phyloP scores from a whole-genome alignment of 2,888 invertebrate species.

The Trissolcus japonicus region DNA sequence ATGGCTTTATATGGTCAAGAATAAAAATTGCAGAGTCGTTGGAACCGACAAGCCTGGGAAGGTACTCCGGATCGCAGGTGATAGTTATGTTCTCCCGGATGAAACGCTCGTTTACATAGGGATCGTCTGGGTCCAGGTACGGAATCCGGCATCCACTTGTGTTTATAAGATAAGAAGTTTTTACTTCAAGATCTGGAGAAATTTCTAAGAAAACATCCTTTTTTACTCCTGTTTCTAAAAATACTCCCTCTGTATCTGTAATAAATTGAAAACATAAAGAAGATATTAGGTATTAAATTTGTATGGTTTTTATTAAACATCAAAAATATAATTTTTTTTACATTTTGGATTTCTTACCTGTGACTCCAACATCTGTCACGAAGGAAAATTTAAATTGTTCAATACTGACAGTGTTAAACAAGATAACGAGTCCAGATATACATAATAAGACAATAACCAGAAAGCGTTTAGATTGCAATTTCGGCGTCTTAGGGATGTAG shows the following conservation, averaged over 20 bases:
- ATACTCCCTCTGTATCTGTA: too few species aligned
- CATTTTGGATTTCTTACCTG: constrained; percentile 2
- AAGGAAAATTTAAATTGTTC: constrained; percentile 29
- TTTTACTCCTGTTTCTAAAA: too few species aligned
- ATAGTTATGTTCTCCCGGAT: constrained; percentile 77
- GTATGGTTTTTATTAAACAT: not conserved
- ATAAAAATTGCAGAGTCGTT: constrained; percentile 81
- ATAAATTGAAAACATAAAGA: too few species aligned
- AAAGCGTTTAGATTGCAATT: constrained; percentile 22
- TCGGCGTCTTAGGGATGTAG: constrained; percentile 2
- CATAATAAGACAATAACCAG: constrained; percentile 25
- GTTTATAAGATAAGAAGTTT: constrained; percentile 78
- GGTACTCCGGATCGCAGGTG: constrained; percentile 78
- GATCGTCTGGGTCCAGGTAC: constrained; percentile 80
- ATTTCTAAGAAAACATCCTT: too few species aligned
- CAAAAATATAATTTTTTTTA: not conserved
- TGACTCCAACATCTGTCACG: constrained; percentile 8
- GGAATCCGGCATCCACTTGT: constrained; percentile 84
- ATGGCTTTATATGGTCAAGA: constrained; percentile 75
- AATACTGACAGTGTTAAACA: constrained; percentile 31
- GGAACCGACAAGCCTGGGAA: constrained; percentile 78
- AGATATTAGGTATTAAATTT: too few species aligned
- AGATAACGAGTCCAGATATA: constrained; percentile 35
- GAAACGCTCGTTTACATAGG: constrained; percentile 78
- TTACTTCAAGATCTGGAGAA: too few species aligned